These are phyloP conservation scores for Anoncus sp. DNA, from an alignment of 2,888 invertebrate genomes.

Conservation along the genomic window DNA sequence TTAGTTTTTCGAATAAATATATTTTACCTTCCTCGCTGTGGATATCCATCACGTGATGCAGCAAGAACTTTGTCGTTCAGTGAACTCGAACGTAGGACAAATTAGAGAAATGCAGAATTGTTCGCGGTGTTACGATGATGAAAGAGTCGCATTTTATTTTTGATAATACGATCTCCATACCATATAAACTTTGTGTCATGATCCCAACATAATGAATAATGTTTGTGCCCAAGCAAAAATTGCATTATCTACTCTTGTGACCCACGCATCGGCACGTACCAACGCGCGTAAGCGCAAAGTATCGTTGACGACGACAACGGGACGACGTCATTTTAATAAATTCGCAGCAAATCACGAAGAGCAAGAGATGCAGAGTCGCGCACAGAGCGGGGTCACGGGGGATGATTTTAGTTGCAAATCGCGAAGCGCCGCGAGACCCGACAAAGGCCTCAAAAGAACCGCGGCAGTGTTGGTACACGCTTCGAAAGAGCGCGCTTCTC, in stretches of 20 bases:
- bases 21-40: no score
- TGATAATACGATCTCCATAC: conserved; percentile 1
- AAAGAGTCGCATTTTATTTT: conserved; percentile 14
- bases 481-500: conserved; percentile 65
- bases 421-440: conserved; percentile 82
- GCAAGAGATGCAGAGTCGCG: conserved; percentile 44
- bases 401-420: conserved; percentile 83
- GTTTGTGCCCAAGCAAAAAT: conserved; percentile 26
- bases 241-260: conserved; percentile 18
- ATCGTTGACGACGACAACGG: conserved; percentile 55
- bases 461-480: conserved; percentile 68
- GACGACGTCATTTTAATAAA: conserved; percentile 80
- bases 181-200: neutral
- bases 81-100: neutral
- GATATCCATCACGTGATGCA: no score
- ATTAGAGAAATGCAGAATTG: neutral
- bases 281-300: conserved; percentile 30
- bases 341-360: conserved; percentile 80
- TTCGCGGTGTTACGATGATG: conserved; percentile 48
- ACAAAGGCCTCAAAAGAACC: conserved; percentile 81
- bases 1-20: no score
- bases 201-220: conserved; percentile 19
- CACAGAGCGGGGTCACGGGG: conserved; percentile 72
- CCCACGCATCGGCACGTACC: conserved; percentile 37
- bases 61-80: neutral